These are phyloP conservation scores for Tetanocera ferruginea DNA, from an alignment of 2,888 invertebrate genomes.

Conservation along the genomic window DNA sequence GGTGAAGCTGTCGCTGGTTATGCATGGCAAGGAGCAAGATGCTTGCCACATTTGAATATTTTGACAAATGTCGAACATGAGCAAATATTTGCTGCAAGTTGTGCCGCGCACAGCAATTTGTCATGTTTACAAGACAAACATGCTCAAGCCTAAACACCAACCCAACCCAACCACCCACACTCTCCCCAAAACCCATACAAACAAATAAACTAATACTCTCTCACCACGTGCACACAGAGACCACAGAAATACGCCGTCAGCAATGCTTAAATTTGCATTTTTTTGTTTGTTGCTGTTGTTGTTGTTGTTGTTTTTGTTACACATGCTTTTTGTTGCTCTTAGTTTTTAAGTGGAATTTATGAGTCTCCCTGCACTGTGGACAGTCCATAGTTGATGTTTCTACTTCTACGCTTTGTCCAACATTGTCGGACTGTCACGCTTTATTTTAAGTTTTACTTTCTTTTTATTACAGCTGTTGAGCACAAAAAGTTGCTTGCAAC, in stretches of 20 bases:
- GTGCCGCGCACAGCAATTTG: slow-evolving; percentile 23
- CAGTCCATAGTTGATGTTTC: background rate
- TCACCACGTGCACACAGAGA: background rate
- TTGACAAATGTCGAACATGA: slow-evolving; percentile 17
- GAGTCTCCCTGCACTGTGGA: background rate
- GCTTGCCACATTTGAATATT: slow-evolving; percentile 1
- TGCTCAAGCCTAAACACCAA: background rate
- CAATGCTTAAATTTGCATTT: slow-evolving; percentile 4
- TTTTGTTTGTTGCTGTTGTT: background rate
- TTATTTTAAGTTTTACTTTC: slow-evolving; percentile 6
- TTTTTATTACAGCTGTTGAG: background rate
- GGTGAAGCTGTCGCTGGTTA: background rate
- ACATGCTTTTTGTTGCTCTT: background rate
- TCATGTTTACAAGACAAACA: slow-evolving; percentile 28
- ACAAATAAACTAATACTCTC: background rate
- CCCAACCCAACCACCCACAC: background rate
- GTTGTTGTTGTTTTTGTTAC: background rate
- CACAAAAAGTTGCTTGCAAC: background rate
- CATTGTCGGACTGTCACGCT: background rate
- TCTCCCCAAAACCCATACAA: background rate
- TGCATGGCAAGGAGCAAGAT: background rate
- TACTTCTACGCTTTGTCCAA: background rate
- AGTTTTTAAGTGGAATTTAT: slow-evolving; percentile 23
- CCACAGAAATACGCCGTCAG: background rate
- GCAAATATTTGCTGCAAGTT: slow-evolving; percentile 31